These are phyloP conservation scores for Saiga tatarica DNA, from an alignment of 2,113 vertebrate species.

Conservation along the genomic window DNA sequence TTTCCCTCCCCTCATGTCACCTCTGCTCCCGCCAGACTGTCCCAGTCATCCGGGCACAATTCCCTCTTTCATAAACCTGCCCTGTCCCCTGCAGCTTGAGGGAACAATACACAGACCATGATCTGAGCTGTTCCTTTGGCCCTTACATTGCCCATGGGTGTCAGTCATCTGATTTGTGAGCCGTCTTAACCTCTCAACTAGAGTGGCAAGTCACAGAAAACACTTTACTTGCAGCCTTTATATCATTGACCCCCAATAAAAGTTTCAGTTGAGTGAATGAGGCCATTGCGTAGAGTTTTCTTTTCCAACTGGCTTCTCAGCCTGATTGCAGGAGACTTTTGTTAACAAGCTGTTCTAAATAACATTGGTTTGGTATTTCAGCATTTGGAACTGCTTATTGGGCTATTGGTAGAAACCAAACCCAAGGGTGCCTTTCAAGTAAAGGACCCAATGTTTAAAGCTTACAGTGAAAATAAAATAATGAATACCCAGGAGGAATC, in stretches of 20 bases:
- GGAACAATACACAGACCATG: accelerated
- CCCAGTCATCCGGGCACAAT: neutral
- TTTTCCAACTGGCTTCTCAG: neutral
- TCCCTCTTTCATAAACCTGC: too few species aligned
- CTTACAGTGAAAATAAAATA: slow-evolving; percentile 67
- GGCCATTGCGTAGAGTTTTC: neutral
- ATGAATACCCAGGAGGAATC: slow-evolving; percentile 53
- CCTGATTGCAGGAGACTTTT: neutral
- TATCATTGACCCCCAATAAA: neutral
- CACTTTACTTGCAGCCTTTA: neutral
- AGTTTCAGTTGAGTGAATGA: neutral
- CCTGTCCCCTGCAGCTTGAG: neutral
- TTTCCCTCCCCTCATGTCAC: neutral
- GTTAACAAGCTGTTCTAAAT: neutral
- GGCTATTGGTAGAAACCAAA: neutral
- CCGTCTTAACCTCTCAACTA: neutral
- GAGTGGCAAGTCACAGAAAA: neutral
- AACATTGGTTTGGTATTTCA: neutral
- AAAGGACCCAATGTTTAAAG: neutral
- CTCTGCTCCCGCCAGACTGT: neutral
- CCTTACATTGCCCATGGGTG: neutral
- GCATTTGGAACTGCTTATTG: neutral
- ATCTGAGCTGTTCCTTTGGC: neutral
- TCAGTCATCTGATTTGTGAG: neutral
- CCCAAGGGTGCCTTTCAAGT: slow-evolving; percentile 17